phyloP scores from a whole-genome alignment of 1,140 invertebrate species.

The Diorhabda elongata region DNA sequence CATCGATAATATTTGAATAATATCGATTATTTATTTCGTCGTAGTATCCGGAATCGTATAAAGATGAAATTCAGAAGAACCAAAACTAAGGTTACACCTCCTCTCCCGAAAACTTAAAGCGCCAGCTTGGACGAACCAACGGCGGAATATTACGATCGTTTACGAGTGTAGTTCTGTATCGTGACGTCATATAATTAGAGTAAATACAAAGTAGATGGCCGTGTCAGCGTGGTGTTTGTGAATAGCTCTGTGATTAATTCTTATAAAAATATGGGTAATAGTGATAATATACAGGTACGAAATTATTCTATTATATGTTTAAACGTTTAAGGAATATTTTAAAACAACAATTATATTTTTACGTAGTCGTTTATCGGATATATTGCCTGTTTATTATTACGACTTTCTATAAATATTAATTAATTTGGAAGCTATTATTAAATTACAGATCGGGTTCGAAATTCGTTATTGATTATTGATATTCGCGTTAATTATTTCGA shows the following conservation, averaged over 20 bases:
- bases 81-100: slow-evolving; percentile 19
- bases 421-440: slow-evolving; percentile 20
- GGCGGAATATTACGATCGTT: slow-evolving; percentile 39
- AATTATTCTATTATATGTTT: slow-evolving; percentile 25
- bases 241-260: slow-evolving; percentile 48
- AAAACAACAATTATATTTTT: slow-evolving; percentile 24
- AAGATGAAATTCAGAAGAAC: not conserved
- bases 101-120: slow-evolving; percentile 33
- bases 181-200: slow-evolving; percentile 74
- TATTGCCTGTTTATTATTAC: slow-evolving; percentile 32
- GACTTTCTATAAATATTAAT: slow-evolving; percentile 27
- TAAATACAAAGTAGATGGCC: slow-evolving; percentile 73
- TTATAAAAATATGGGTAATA: slow-evolving; percentile 51
- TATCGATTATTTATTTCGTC: not conserved
- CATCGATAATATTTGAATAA: too few species aligned
- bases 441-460: slow-evolving; percentile 6
- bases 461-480: not conserved
- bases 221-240: slow-evolving; percentile 58
- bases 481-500: not conserved
- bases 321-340: slow-evolving; percentile 21
- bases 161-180: slow-evolving; percentile 50
- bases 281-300: slow-evolving; percentile 48
- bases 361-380: slow-evolving; percentile 10
- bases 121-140: slow-evolving; percentile 30
- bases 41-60: not conserved